Base-by-base conservation (phyloP, 2,888 invertebrate species). In the Dexiosoma caninum region DNA sequence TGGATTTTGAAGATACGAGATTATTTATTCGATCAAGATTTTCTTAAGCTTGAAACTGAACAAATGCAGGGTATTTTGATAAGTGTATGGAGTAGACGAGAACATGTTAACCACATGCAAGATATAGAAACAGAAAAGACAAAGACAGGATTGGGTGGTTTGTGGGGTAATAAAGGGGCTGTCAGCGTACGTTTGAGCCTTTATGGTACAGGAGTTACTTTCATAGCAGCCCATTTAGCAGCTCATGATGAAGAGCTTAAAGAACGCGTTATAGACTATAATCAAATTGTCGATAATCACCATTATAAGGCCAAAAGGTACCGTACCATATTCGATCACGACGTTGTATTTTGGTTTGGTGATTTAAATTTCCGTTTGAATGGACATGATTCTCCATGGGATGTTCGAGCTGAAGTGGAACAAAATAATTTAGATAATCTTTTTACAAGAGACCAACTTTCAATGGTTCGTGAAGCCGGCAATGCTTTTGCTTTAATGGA, bases 321-420 rank as follows among this genome's bases (percentile, higher is more conserved):
- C 27, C 92, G 93, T 9, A 94, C 94, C 85, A 97, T 98, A 84
- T 92, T 97, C 83, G 97, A 94, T 88, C 98, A 98, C 88, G 98
- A 98, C 95, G 97, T 96, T 87, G 94, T 97, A 2, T 96, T 97
- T 90, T 97, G 97, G 97, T 92, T 97, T 85, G 97, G 97, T 1
- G 97, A 97, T 87, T 91, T 97, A 2, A 97, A 97, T 89, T 97
- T 97, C 89, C 94, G 97, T 0, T 91, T 95, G 1, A 91, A 93
- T 64, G 94, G 94, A 40, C 93, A 94, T 0, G 91, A 92, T 40
- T 92, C 93, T 27, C 92, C 94, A 0, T 92, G 93, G 84, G 94
- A 94, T 84, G 95, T 97, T 9, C 92, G 94, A 10, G 90, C 91
- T 4, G 87, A 92, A 7, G 91, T 97, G 42, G 91, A 93, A 76